Conservation (phyloP, 2,888 invertebrate species). For the Agriopis marginaria region DNA sequence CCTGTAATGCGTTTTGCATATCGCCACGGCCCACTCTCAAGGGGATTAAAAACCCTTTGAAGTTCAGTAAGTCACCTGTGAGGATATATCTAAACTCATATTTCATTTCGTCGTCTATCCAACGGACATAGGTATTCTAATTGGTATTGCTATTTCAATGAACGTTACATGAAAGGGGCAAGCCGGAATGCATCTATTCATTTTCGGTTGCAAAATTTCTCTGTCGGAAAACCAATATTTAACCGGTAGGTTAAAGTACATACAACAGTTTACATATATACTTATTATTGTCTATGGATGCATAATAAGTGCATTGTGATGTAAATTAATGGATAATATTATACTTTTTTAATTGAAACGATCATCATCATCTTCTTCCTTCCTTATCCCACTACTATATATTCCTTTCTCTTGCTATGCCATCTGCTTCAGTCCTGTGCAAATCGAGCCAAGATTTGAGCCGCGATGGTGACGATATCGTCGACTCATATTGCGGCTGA, state of each 20-base stretch:
- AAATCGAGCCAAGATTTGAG: no score
- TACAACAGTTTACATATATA: not conserved
- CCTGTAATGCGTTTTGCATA: slow-evolving; percentile 17
- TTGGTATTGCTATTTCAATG: slow-evolving; percentile 11
- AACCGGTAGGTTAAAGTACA: not conserved
- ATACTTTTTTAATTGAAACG: no score
- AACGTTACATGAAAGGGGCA: slow-evolving; percentile 12
- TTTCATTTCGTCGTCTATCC: slow-evolving; percentile 11
- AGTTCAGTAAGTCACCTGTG: slow-evolving; percentile 23
- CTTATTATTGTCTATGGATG: not conserved
- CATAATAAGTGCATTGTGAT: not conserved
- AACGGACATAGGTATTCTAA: not conserved
- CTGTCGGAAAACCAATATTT: not conserved
- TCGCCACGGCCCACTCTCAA: slow-evolving; percentile 9
- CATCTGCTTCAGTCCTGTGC: no score
- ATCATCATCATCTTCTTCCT: no score
- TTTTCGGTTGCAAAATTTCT: slow-evolving; percentile 7
- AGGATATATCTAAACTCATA: slow-evolving; percentile 15
- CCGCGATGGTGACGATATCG: no score
- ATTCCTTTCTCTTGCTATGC: no score
- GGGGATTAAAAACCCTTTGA: slow-evolving; percentile 35
- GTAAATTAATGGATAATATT: no score
- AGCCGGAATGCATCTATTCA: not conserved
- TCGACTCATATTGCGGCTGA: no score
- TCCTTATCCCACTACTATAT: no score